These are phyloP conservation scores for Caenorhabditis uteleia DNA, from an alignment of 2,888 invertebrate species.

Conservation along the genomic window DNA sequence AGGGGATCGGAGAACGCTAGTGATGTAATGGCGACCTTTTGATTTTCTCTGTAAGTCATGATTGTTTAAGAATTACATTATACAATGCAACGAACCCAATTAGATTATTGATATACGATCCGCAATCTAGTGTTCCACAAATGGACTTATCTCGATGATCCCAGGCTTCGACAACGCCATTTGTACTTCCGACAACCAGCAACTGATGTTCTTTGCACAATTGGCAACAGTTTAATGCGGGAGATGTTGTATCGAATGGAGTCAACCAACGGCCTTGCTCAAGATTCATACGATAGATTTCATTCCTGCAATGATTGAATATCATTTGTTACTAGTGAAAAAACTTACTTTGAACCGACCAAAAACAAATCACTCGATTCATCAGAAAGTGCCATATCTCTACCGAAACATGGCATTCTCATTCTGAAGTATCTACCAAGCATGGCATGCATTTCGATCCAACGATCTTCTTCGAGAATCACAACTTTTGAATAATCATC, in stretches of 20 bases:
- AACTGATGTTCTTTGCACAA: slow-evolving; percentile 89
- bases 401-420: slow-evolving; percentile 91
- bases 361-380: slow-evolving; percentile 89
- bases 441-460: slow-evolving; percentile 92
- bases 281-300: slow-evolving; percentile 91
- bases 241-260: slow-evolving; percentile 78
- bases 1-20: slow-evolving; percentile 74
- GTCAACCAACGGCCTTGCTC: slow-evolving; percentile 92
- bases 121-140: slow-evolving; percentile 86
- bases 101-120: slow-evolving; percentile 68
- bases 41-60: slow-evolving; percentile 20
- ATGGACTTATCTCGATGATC: slow-evolving; percentile 84
- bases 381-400: slow-evolving; percentile 88
- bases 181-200: slow-evolving; percentile 73
- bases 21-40: slow-evolving; percentile 76
- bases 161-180: slow-evolving; percentile 92
- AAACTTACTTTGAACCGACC: slow-evolving; percentile 82
- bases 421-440: slow-evolving; percentile 88
- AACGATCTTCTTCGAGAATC: slow-evolving; percentile 87
- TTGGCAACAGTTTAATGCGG: slow-evolving; percentile 79
- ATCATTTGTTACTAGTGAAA: neutral
- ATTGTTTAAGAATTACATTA: neutral
- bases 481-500: slow-evolving; percentile 96
- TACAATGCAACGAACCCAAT: slow-evolving; percentile 45
- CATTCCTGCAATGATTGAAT: slow-evolving; percentile 74